These are phyloP conservation scores for Alcis repandata DNA, from an alignment of 2,888 invertebrate genomes.

Conservation along the genomic window DNA sequence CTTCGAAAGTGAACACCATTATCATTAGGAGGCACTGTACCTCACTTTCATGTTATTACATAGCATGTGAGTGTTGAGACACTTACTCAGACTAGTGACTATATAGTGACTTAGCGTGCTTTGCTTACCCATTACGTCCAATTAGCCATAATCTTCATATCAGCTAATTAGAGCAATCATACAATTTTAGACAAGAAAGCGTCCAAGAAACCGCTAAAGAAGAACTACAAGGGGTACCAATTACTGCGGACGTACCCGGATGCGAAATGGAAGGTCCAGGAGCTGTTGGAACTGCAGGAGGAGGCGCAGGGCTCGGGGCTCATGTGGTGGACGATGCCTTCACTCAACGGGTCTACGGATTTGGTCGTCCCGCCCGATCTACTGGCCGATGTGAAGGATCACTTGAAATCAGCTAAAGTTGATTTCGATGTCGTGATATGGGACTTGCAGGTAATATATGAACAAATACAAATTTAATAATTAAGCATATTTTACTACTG, in stretches of 20 bases:
- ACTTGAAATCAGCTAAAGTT: constrained; percentile 87
- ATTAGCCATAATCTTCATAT: constrained; percentile 35
- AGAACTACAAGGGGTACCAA: constrained; percentile 86
- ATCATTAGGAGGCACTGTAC: constrained; percentile 47
- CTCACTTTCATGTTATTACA: constrained; percentile 56
- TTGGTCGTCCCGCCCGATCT: constrained; percentile 91
- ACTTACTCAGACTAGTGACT: constrained; percentile 24
- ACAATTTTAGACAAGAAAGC: constrained; percentile 64
- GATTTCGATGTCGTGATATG: constrained; percentile 89
- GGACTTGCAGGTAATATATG: constrained; percentile 88
- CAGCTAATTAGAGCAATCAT: constrained; percentile 38
- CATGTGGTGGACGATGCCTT: constrained; percentile 83
- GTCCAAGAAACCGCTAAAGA: constrained; percentile 74
- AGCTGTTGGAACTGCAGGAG: constrained; percentile 79
- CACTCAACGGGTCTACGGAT: constrained; percentile 87
- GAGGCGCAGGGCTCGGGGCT: constrained; percentile 81
- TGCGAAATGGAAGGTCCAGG: constrained; percentile 76
- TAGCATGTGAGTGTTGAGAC: constrained; percentile 32
- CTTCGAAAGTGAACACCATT: constrained; percentile 48
- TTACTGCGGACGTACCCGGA: constrained; percentile 79
- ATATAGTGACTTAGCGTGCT: constrained; percentile 26
- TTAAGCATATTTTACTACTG: too few relatives aligned
- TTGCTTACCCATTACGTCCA: constrained; percentile 39
- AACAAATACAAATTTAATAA: not conserved
- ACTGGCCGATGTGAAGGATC: constrained; percentile 85